Evolutionary conservation across 2,797 vertebrate genomes (phyloP), one percentile per base, ranked within the genome.

Genomic region (Chaetophractus vellerosus): DNA sequence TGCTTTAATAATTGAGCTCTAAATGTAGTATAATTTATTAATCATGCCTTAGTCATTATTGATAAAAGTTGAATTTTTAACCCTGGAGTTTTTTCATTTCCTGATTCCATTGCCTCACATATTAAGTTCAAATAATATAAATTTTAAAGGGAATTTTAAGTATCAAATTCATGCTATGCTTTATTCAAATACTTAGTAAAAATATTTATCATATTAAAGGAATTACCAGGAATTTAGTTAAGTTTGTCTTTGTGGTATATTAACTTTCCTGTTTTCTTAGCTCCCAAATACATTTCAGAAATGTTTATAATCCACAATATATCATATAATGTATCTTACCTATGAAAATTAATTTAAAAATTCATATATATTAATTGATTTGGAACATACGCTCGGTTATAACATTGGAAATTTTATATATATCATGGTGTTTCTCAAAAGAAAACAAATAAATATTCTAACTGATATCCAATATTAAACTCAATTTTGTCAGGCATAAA

Each of bases 1-100:
- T 87, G 48, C 15, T 93, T 97, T 50, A 74, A 95, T 95, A 96
- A 95, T 90, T 76, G 86, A 83, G 23, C 1, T 78, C 52, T 91
- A 93, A 89, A 55, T 21, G 74, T 11, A 74, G 31, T 55, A 66
- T 14, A 92, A 66, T 86, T 82, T 80, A 75, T 81, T 83, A 97
- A 92, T 86, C 63, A 90, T 78, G 48, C 8, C 9, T 63, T 80
- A 85, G 48, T 93, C 80, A 81, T 89, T 84, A 69, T 63, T 88
- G 24, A 94, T 16, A 71, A 59, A 38, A 66, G 52, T n/a, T 80
- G 2, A 31, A 48, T 33, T 2, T 24, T 94, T 93, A 88, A 55
- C 15, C 18, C 7, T 52, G 52, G 2, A 91, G 33, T 87, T 88
- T 91, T 78, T 18, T 71, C 12, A 45, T 52, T 69, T 57, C 63